Percentiles rank a stretch among this genome's conserved stretches.
phyloP scores from a whole-genome alignment of 2,888 invertebrate genomes.

The Athrips mouffetella region DNA sequence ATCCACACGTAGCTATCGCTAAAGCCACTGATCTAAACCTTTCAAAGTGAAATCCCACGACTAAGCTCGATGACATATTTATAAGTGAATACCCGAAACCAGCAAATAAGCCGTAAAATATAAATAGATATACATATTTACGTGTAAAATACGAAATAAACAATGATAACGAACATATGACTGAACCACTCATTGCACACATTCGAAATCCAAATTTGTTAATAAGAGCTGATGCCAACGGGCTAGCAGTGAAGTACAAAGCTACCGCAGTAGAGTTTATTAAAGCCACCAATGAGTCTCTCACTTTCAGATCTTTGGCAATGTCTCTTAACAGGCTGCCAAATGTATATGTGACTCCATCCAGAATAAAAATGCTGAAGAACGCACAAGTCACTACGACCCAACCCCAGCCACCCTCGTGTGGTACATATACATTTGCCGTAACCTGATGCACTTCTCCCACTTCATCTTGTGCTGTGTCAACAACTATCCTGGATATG shows the following conservation, averaged over 20 bases:
- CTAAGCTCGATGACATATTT: conserved; percentile 51
- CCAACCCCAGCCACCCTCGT: conserved; percentile 70
- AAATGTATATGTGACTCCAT: conserved; percentile 60
- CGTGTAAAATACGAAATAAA: conserved; percentile 52
- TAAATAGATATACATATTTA: conserved; percentile 40
- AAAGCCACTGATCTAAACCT: conserved; percentile 56
- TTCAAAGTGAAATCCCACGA: conserved; percentile 71
- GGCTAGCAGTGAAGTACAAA: conserved; percentile 55
- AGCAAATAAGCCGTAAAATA: conserved; percentile 54
- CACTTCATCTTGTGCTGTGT: conserved; percentile 9
- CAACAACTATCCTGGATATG: neutral
- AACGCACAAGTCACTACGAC: conserved; percentile 56
- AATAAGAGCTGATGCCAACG: conserved; percentile 60
- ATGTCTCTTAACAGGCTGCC: conserved; percentile 57
- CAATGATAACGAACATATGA: conserved; percentile 47
- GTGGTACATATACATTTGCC: conserved; percentile 61
- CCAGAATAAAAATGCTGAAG: conserved; percentile 47
- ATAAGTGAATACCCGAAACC: conserved; percentile 60
- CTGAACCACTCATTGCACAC: conserved; percentile 57
- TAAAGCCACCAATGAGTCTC: conserved; percentile 48
- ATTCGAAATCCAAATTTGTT: conserved; percentile 68
- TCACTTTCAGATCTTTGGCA: conserved; percentile 41
- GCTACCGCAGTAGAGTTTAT: conserved; percentile 60
- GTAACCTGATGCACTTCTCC: conserved; percentile 67
- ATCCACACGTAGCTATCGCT: conserved; percentile 53